Evolutionary conservation across 2,113 vertebrate genomes (phyloP).

Genomic region (Siniperca knerii): DNA sequence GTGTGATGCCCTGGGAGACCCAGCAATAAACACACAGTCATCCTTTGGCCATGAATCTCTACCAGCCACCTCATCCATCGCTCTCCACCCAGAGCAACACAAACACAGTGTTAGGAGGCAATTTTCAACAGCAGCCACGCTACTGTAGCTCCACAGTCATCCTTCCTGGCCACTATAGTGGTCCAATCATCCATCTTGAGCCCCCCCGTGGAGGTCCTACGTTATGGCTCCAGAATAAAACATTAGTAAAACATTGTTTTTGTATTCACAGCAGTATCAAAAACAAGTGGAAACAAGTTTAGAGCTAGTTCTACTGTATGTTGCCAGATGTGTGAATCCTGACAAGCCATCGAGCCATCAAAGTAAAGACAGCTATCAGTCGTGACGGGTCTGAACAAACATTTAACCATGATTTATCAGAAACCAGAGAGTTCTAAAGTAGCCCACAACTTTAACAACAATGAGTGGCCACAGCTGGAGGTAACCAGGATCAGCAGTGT

Average conservation of each 20-base stretch:
- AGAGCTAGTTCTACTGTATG: not conserved
- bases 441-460: not conserved
- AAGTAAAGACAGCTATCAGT: not conserved
- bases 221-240: slow-evolving; percentile 44
- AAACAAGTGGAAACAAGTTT: slow-evolving; percentile 14
- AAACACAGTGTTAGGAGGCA: slow-evolving; percentile 12
- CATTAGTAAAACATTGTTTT: not conserved
- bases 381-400: not conserved
- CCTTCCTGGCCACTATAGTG: not conserved
- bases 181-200: slow-evolving; percentile 34
- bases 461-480: not conserved
- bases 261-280: slow-evolving; percentile 10
- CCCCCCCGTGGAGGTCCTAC: not conserved
- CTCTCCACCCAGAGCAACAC: slow-evolving; percentile 37
- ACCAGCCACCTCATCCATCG: slow-evolving; percentile 46
- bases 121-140: slow-evolving; percentile 28
- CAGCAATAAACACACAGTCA: slow-evolving; percentile 64
- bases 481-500: not conserved
- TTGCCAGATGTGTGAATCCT: not conserved
- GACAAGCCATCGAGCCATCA: not conserved
- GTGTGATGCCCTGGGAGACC: slow-evolving; percentile 60
- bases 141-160: slow-evolving; percentile 15
- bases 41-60: slow-evolving; percentile 64
- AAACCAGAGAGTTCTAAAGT: not conserved
- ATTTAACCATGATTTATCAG: not conserved